These are phyloP conservation scores for Daboia siamensis DNA, from an alignment of 2,113 vertebrate genomes.

Conservation along the genomic window DNA sequence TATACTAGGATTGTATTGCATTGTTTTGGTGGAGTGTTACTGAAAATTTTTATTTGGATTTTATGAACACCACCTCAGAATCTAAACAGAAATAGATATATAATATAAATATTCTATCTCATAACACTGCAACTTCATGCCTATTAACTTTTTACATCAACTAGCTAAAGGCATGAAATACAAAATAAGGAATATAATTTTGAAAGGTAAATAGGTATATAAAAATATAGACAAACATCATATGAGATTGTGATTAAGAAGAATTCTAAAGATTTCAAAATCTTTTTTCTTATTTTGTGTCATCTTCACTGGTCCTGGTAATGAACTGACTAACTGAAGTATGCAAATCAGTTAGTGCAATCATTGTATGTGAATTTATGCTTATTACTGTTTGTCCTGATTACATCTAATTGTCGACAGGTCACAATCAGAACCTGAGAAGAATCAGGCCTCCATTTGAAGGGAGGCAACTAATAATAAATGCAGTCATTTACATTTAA, in stretches of 20 bases:
- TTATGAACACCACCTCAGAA: not conserved
- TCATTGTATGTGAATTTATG: not conserved
- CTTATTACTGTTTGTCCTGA: not conserved
- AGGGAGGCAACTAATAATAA: not conserved
- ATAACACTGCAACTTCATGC: not conserved
- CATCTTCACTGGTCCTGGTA: not conserved
- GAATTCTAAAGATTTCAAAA: not conserved
- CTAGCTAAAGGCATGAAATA: not conserved
- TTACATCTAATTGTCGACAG: not conserved
- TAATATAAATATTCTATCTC: not conserved
- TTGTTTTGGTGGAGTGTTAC: not conserved
- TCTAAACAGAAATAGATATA: not conserved
- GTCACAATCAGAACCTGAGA: not conserved
- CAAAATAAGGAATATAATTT: not conserved
- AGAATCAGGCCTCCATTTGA: not conserved
- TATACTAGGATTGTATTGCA: not conserved
- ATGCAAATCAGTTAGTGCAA: not conserved
- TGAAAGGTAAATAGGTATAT: not conserved
- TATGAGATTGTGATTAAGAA: not conserved
- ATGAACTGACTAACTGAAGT: not conserved
- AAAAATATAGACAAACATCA: not conserved
- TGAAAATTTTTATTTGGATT: not conserved
- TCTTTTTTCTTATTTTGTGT: not conserved
- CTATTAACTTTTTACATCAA: not conserved
- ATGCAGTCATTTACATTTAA: not conserved